These are phyloP conservation scores for Oreonectes daqikongensis DNA, from an alignment of 2,797 vertebrate species.

Conservation along the genomic window DNA sequence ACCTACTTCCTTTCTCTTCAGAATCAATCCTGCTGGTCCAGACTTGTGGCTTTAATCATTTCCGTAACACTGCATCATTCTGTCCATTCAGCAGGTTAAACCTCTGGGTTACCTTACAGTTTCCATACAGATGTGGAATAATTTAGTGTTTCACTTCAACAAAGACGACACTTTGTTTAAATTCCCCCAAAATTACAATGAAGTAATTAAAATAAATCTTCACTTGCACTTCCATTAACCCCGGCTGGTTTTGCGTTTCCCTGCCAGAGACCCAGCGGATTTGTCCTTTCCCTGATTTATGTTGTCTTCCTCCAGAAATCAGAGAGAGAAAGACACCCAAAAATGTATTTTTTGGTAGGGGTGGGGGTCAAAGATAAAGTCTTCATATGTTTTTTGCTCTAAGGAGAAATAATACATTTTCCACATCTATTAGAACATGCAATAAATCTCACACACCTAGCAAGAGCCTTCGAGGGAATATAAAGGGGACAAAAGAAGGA, in stretches of 20 bases:
- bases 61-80: conserved; percentile 48
- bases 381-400: conserved; percentile 61
- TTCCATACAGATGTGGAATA: conserved; percentile 69
- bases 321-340: conserved; percentile 59
- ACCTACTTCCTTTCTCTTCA: conserved; percentile 27
- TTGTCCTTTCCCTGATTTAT: conserved; percentile 74
- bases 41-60: conserved; percentile 59
- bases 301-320: conserved; percentile 67
- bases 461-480: conserved; percentile 57
- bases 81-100: conserved; percentile 57
- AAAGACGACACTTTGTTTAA: conserved; percentile 77
- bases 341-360: conserved; percentile 36
- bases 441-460: conserved; percentile 66
- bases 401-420: conserved; percentile 59
- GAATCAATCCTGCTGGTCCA: conserved; percentile 47
- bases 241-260: conserved; percentile 72
- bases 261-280: conserved; percentile 64
- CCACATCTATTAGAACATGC: conserved; percentile 68
- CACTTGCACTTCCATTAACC: conserved; percentile 78
- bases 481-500: conserved; percentile 67
- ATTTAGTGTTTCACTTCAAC: conserved; percentile 71
- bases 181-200: conserved; percentile 70
- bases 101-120: conserved; percentile 64
- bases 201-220: conserved; percentile 82
- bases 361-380: conserved; percentile 56